Evolutionary conservation across 2,888 invertebrate species (phyloP).

Genomic region (Eucriotettix oculatus): DNA sequence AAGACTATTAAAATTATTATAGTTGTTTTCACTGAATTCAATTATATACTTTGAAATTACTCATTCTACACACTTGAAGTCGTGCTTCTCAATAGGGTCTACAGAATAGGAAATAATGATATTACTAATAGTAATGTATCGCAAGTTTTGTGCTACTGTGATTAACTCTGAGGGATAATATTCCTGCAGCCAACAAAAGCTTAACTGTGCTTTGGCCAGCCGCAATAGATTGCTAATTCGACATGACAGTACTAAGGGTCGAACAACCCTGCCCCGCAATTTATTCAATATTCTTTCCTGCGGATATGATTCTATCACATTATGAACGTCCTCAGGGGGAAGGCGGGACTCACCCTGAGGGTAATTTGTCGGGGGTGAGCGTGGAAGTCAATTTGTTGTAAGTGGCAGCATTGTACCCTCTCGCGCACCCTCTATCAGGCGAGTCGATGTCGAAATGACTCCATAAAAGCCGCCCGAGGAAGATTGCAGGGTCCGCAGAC

Average conservation of each 20-base stretch:
- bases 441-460: conserved; percentile 9
- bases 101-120: no score
- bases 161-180: no score
- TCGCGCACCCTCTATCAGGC: background rate
- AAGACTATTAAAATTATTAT: no score
- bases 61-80: no score
- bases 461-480: conserved; percentile 4
- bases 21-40: no score
- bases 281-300: conserved; percentile 10
- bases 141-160: no score
- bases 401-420: conserved; percentile 10
- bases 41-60: no score
- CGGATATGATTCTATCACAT: conserved; percentile 10
- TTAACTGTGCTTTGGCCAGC: no score
- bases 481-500: conserved; percentile 4
- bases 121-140: no score
- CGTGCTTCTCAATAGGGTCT: no score
- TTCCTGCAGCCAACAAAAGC: no score
- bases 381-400: conserved; percentile 13
- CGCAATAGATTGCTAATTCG: background rate
- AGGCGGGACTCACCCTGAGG: background rate
- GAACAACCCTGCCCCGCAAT: background rate
- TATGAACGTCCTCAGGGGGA: conserved; percentile 1
- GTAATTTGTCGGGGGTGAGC: background rate
- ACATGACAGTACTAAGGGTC: background rate